These are phyloP conservation scores for Alces alces DNA, from an alignment of 2,113 vertebrate genomes.

Conservation along the genomic window DNA sequence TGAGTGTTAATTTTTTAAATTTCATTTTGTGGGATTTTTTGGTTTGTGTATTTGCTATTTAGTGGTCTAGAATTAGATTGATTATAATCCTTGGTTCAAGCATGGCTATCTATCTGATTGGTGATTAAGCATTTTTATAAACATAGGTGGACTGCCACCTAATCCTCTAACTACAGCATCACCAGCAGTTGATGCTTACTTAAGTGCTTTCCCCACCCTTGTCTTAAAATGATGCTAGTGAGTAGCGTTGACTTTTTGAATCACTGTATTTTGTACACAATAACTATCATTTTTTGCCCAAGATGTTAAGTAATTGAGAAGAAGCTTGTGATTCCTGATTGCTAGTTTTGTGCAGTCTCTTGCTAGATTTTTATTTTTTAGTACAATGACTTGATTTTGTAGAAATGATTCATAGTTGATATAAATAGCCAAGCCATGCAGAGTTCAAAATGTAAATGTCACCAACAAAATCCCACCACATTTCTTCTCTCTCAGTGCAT, in stretches of 20 bases:
- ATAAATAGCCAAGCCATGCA: background rate
- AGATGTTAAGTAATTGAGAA: background rate
- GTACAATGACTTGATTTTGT: conserved; percentile 11
- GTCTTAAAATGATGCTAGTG: background rate
- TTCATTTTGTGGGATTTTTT: background rate
- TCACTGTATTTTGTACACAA: background rate
- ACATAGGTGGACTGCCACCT: background rate
- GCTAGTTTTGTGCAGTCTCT: background rate
- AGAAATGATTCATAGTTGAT: background rate
- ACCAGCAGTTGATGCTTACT: background rate
- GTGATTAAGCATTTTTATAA: background rate
- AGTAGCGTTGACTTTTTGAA: background rate
- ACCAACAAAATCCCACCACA: background rate
- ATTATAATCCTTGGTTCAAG: background rate
- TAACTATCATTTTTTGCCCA: background rate
- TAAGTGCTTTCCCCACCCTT: background rate
- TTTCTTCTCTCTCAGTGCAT: background rate
- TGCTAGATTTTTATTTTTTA: conserved; percentile 29
- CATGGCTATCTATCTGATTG: background rate
- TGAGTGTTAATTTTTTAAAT: background rate
- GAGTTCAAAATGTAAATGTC: background rate
- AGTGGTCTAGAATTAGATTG: background rate
- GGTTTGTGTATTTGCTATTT: background rate
- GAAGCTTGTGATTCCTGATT: background rate
- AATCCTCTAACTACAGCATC: background rate